phyloP scores from a whole-genome alignment of 2,113 vertebrate genomes.

The Pyrgilauda ruficollis region DNA sequence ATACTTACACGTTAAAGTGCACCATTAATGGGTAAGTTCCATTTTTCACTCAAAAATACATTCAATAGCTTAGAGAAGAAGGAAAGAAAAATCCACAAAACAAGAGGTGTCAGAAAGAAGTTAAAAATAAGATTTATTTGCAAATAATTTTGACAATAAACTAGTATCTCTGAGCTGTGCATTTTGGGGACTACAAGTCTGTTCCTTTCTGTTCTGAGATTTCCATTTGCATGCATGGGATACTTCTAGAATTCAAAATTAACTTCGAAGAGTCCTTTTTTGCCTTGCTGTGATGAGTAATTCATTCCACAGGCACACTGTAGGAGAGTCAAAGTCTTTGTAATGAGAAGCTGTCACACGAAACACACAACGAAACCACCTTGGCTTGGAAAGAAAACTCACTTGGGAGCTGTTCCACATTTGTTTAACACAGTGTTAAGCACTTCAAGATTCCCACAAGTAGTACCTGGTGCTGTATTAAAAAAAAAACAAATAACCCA shows the following conservation, averaged over 20 bases:
- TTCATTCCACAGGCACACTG: neutral
- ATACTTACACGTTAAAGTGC: neutral
- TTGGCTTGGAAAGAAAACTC: neutral
- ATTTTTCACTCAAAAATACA: neutral
- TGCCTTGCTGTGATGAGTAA: neutral
- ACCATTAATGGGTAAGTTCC: neutral
- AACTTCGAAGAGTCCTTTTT: neutral
- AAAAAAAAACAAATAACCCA: neutral
- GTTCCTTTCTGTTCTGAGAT: neutral
- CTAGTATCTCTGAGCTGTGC: neutral
- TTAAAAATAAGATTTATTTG: slow-evolving; percentile 64
- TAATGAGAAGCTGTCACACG: neutral
- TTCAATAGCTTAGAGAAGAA: neutral
- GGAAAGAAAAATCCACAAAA: neutral
- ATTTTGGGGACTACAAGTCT: neutral
- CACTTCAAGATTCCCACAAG: neutral
- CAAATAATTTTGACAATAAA: slow-evolving; percentile 40
- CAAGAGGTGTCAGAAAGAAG: slow-evolving; percentile 8
- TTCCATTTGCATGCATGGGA: neutral
- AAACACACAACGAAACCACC: neutral
- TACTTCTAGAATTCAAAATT: neutral
- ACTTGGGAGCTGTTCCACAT: neutral
- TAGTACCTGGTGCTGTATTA: neutral
- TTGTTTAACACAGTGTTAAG: slow-evolving; percentile 3
- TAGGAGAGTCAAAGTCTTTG: neutral